Evolutionary conservation across 2,888 invertebrate species (phyloP).

Genomic region (Mantis religiosa): DNA sequence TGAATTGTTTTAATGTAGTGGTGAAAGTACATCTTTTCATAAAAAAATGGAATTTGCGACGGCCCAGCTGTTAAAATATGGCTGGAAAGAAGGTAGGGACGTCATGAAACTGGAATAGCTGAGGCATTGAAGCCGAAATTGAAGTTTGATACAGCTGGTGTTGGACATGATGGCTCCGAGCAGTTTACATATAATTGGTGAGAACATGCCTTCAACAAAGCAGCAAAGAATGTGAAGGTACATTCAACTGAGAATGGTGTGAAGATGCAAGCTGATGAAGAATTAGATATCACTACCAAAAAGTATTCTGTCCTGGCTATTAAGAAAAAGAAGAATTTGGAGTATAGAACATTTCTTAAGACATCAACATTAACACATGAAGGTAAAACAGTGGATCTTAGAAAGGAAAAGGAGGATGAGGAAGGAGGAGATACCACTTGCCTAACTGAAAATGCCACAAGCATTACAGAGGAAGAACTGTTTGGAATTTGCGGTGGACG

Average conservation of each 20-base stretch:
- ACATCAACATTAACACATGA: constrained; percentile 45
- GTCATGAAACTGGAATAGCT: constrained; percentile 71
- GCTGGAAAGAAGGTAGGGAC: too few species aligned
- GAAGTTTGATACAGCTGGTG: constrained; percentile 72
- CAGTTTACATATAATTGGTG: constrained; percentile 83
- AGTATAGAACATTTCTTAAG: constrained; percentile 23
- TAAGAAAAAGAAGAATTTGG: constrained; percentile 35
- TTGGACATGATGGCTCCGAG: constrained; percentile 71
- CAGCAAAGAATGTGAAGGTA: constrained; percentile 60
- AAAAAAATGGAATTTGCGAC: too few species aligned
- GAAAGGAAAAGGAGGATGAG: constrained; percentile 32
- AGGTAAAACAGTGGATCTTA: constrained; percentile 38
- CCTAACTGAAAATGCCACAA: constrained; percentile 33
- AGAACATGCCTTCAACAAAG: constrained; percentile 72
- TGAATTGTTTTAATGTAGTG: too few species aligned
- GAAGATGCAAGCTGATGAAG: constrained; percentile 35
- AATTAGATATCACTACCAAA: constrained; percentile 43
- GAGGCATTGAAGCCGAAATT: constrained; percentile 72
- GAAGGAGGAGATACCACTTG: constrained; percentile 29
- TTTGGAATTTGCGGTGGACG: constrained; percentile 75
- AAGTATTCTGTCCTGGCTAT: constrained; percentile 39
- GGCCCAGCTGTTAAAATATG: too few species aligned
- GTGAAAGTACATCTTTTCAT: too few species aligned
- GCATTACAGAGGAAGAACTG: constrained; percentile 71
- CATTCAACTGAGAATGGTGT: constrained; percentile 35